phyloP scores from a whole-genome alignment of 2,113 vertebrate species.

The Gulo gulo region DNA sequence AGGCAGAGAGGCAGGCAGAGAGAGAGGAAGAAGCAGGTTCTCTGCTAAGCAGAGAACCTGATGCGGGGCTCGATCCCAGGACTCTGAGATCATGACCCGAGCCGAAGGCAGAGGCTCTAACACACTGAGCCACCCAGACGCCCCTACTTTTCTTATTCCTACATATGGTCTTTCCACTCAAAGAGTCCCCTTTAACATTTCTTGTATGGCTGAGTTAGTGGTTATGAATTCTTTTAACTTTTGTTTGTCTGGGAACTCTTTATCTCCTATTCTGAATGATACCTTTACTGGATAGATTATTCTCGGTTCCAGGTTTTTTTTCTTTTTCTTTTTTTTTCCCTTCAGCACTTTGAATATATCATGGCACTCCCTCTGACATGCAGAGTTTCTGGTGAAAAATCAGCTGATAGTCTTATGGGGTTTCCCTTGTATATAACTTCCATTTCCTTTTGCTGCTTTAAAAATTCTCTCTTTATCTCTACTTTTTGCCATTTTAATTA shows the following conservation, averaged over 20 bases:
- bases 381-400: not conserved
- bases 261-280: not conserved
- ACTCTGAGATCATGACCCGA: too few relatives aligned
- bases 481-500: not conserved
- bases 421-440: not conserved
- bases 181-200: not conserved
- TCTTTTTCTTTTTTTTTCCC: not conserved
- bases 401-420: not conserved
- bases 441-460: not conserved
- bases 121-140: too few relatives aligned
- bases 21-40: too few relatives aligned
- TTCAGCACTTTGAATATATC: not conserved
- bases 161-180: not conserved
- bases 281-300: not conserved
- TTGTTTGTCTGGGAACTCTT: not conserved
- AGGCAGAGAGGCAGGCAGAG: too few relatives aligned
- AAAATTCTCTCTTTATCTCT: not conserved
- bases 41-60: too few relatives aligned
- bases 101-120: too few relatives aligned
- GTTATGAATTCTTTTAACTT: not conserved
- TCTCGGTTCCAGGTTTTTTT: not conserved
- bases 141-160: not conserved
- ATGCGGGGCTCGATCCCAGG: too few relatives aligned
- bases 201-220: not conserved
- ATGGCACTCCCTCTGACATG: not conserved